Evolutionary conservation across 1,140 invertebrate genomes (phyloP), one percentile per base, ranked within the genome.

Genomic region (Archivesica marissinica): DNA sequence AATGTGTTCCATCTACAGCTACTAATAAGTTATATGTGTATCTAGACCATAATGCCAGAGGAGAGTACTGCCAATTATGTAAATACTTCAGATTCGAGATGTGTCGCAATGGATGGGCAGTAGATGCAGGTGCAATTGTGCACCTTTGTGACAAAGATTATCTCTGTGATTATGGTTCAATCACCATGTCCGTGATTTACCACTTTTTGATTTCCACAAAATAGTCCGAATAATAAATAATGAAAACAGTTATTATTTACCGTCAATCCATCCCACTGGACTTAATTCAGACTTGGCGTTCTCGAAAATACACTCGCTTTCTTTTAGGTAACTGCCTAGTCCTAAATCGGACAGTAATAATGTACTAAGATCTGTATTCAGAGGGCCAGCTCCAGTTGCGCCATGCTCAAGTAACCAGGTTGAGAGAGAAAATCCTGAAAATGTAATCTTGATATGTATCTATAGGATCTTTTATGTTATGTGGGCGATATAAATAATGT

Each of bases 371-470:
- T 47, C 20, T 50, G 11, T 11, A 47, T 35, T 33, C 1, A 64
- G 25, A 20, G 0, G 1, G 2, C 50, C 30, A 17, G n/a, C n/a
- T 2, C 6, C 23, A 7, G 50, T 47, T 0, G 50, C 1, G 2
- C 38, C 76, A 20, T 25, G 11, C 13, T 56, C 52, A n/a, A 9
- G 20, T 20, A 50, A 13, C 76, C 76, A 79, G 0, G 56, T n/a
- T 35, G 35, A 17, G 25, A 79, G 30, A 23, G 76, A 66, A 64
- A 79, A 79, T n/a, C 50, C 76, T 79, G 38, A 7, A 47, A 66
- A 47, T 35, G 15, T 39, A 30, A 77, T n/a, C 44, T 0, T 33
- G 15, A 75, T 54, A 28, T 13, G 30, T 47, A 50, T 30, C 6
- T 56, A 15, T 23, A 11, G 25, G 20, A 50, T 11, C 11, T 11